Base-by-base conservation (phyloP, 2,888 invertebrate species). In the Rhimphoctona megacephalus region DNA sequence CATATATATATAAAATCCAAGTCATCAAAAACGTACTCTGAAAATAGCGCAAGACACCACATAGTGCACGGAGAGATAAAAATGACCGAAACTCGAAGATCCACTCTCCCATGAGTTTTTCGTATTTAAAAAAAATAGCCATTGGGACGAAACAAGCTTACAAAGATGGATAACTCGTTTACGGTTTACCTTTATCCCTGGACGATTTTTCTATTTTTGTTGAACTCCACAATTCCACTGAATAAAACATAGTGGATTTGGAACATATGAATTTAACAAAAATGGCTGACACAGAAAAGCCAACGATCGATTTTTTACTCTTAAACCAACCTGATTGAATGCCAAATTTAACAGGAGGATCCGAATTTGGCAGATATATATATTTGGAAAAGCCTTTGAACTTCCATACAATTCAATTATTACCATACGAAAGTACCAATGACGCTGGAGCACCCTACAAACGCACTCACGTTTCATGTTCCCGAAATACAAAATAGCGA, bases 51-150 rank as follows among this genome's bases (percentile, higher is more conserved):
- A 39, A 30, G 54, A 39, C 36, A 64, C 19, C 33, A n/a, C 39
- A 73, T 54, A 36, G 54, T 73, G 73, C 73, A 33, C 22, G 9
- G 17, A 33, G 64, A 64, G 33, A 64, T 64, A 36, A 66, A 66
- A 66, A 66, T 9, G 66, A 36, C n/a, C 8, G n/a, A 36, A 66
- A 36, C 19, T n/a, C 19, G 19, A 36, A 66, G n/a, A 36, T 33
- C 36, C 36, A 66, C 66, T 66, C 25, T 36, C 7, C 2, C 36
- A n/a, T 36, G 19, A 36, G 8, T 33, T 9, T 36, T 30, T n/a
- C 36, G 19, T 19, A 25, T 19, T n/a, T n/a, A n/a, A n/a, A n/a
- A 36, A 66, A 66, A 66, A 36, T 19, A 36, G n/a, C 66, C 14
- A 25, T 2, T 6, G 9, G 11, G 52, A 19, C 19, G 11, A 52